Evolutionary conservation across 2,797 vertebrate genomes (phyloP).

Genomic region (Eospalax fontanierii): DNA sequence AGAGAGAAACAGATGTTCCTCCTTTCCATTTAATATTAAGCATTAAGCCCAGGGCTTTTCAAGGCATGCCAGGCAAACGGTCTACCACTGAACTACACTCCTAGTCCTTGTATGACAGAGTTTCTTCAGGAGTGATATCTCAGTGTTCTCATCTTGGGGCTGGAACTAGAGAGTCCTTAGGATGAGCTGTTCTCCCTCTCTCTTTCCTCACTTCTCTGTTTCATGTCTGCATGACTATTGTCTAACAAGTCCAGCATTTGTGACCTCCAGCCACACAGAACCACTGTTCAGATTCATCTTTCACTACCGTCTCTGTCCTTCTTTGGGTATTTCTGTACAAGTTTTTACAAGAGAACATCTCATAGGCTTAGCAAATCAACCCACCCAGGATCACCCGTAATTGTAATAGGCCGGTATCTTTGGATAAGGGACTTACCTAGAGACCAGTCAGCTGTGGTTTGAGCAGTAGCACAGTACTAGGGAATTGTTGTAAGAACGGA

Average conservation of each 20-base stretch:
- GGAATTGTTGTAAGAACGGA: neutral
- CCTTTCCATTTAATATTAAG: neutral
- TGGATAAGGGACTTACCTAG: neutral
- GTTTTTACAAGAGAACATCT: neutral
- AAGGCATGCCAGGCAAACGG: neutral
- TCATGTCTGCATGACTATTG: neutral
- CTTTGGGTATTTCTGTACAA: neutral
- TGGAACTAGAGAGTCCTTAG: neutral
- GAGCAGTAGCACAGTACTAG: rapidly evolving
- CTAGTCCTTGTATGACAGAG: neutral
- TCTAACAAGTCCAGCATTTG: neutral
- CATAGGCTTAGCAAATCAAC: neutral
- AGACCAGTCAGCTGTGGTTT: neutral
- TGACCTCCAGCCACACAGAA: neutral
- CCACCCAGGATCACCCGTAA: neutral
- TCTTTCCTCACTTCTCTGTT: neutral
- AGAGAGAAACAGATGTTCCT: neutral
- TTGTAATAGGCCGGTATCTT: neutral
- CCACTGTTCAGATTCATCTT: neutral
- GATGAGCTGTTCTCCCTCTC: neutral
- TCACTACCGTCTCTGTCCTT: neutral
- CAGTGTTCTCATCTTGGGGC: neutral
- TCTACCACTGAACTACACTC: neutral
- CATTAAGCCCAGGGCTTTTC: too few species aligned
- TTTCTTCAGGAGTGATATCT: neutral